Base-by-base conservation (phyloP, 2,888 invertebrate genomes). In the Parnassius mnemosyne region DNA sequence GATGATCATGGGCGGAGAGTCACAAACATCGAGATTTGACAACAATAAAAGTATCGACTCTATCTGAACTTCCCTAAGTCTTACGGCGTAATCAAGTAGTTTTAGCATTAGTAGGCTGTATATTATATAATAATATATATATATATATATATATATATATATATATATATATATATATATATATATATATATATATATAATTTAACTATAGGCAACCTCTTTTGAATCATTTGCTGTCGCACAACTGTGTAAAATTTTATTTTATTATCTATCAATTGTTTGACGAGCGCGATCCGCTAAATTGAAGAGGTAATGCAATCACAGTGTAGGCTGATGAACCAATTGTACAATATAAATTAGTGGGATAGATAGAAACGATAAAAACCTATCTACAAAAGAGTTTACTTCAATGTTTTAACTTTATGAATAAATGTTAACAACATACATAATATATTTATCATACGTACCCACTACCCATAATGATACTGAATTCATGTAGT, bases 291-390 rank as follows among this genome's bases (percentile, higher is more conserved):
- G 78, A 75, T 78, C 77, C 78, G 79, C 77, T 80, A 82, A 80
- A 81, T 77, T 74, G 76, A 73, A 78, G 75, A 70, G 77, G 66
- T 74, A 71, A 76, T 77, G 79, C 81, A 84, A 84, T 84, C 79
- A 81, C 79, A 72, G 76, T 72, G 66, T 63, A 68, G 76, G 76
- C 73, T 77, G 76, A 78, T 83, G 81, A 83, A 78, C 76, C 79
- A 83, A 82, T 84, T 83, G 73, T 70, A 75, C 72, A 80, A 77
- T 76, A 78, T 75, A 81, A 80, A 81, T 80, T 75, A 78, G 76
- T 77, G 74, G 71, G 79, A 81, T 79, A 72, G 75, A 74, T 66
- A 75, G 74, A 75, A 66, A 69, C 64, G 66, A 69, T 64, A 34
- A 12, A 16, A 46, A 53, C 10, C 13, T 25, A 7, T 43, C 5